Conservation (phyloP, 2,113 vertebrate genomes). For the Chloebia gouldiae region DNA sequence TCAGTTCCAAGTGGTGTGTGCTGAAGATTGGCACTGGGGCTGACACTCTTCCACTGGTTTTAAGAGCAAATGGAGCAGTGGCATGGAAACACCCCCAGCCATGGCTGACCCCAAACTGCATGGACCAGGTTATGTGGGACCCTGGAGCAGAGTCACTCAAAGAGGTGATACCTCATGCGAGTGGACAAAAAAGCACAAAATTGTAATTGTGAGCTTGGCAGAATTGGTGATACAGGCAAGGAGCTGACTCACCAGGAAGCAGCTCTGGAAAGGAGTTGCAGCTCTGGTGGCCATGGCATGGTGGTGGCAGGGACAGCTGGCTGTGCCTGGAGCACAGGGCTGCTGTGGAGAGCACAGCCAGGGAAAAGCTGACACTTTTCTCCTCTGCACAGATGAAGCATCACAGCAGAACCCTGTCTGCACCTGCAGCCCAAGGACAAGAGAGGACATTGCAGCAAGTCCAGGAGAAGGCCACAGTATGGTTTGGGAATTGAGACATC, state of each 20-base stretch:
- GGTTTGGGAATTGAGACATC: not conserved
- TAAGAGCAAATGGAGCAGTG: not conserved
- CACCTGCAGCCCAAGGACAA: not conserved
- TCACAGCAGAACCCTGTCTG: not conserved
- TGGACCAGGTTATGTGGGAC: too few relatives aligned
- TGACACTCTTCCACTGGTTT: not conserved
- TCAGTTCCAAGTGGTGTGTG: not conserved
- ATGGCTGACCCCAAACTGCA: not conserved
- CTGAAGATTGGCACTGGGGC: not conserved
- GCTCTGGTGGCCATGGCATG: not conserved
- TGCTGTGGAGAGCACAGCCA: not conserved
- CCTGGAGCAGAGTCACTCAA: not conserved
- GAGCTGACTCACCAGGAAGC: not conserved
- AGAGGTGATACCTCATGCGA: not conserved
- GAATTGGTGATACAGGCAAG: not conserved
- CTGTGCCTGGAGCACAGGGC: not conserved
- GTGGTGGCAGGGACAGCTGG: not conserved
- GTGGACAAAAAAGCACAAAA: not conserved
- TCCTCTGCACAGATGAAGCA: not conserved
- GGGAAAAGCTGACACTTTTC: accelerated
- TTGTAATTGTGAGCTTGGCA: not conserved
- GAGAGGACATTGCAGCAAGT: not conserved
- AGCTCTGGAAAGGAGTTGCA: not conserved
- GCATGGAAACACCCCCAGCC: not conserved
- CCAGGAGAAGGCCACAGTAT: not conserved